phyloP scores from a whole-genome alignment of 2,113 vertebrate species.

The Psammodynastes pulverulentus region DNA sequence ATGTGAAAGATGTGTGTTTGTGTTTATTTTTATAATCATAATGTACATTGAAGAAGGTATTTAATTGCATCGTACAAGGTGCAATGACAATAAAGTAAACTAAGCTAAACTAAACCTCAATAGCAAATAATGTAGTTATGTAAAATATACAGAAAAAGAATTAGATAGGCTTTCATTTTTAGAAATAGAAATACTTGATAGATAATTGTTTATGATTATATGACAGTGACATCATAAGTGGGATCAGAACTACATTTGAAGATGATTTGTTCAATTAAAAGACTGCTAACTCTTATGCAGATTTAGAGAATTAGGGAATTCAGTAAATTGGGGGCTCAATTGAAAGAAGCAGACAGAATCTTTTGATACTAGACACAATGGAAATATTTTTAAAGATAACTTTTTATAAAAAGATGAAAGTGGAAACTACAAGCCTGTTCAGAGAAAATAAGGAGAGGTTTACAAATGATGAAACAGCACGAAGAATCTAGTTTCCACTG shows the following conservation, averaged over 20 bases:
- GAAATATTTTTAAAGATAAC: constrained; percentile 1
- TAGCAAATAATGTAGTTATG: not conserved
- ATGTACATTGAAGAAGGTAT: too few species aligned
- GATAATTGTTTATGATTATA: not conserved
- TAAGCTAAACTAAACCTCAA: too few species aligned
- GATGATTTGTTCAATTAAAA: not conserved
- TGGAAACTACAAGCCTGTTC: not conserved
- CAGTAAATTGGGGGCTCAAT: not conserved
- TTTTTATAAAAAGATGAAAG: not conserved
- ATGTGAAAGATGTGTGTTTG: too few species aligned
- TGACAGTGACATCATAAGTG: not conserved
- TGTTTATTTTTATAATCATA: too few species aligned
- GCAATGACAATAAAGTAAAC: too few species aligned
- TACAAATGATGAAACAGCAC: not conserved
- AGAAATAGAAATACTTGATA: not conserved
- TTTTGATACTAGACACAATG: not conserved
- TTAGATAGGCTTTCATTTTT: not conserved
- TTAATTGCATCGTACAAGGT: too few species aligned
- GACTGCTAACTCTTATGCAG: not conserved
- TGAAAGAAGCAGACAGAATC: not conserved
- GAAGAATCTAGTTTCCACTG: not conserved
- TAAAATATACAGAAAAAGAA: not conserved
- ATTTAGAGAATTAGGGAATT: not conserved
- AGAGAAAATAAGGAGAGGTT: not conserved
- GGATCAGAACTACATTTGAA: not conserved